Evolutionary conservation across 2,797 vertebrate genomes (phyloP), one percentile per base, ranked within the genome.

Genomic region (Falco biarmicus): DNA sequence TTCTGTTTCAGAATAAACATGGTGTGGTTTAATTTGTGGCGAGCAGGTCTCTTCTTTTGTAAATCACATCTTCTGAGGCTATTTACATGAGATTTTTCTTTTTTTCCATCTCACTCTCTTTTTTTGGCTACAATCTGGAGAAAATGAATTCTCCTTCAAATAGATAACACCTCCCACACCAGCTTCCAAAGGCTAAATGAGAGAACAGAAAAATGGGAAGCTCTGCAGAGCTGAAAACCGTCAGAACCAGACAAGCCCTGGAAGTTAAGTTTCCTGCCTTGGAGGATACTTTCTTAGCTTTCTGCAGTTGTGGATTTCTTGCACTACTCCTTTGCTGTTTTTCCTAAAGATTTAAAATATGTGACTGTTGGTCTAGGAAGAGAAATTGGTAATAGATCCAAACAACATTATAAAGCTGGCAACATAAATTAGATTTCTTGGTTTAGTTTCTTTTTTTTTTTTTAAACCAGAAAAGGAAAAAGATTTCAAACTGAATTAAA

Each of bases 1-100:
- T 93, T 95, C 39, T 81, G 28, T 60, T 91, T 94, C 82, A 77
- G 85, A 88, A 54, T 84, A 95, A 95, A 94, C 83, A 57, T n/a
- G 74, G 39, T 73, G 81, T 85, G 65, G 48, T 89, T 94, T 91
- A 91, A 61, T 90, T 89, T 77, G 83, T 73, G 84, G 26, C 77
- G 89, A 90, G 48, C 80, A 93, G 93, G 63, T 93, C 89, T 94
- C 53, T 90, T 64, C 61, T 94, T 87, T 54, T 87, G 53, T 87
- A 93, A 87, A 86, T 88, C 59, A 37, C 31, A 34, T 80, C 77
- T 90, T 96, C 45, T 92, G 74, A 85, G 66, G 75, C 59, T 96
- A 83, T 90, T 95, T 94, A 84, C 66, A 25, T 48, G 79, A 94
- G 48, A 68, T 70, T 80, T 9, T 50, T 15, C 1, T 5, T 51